A percentile compares a stretch with the other conserved stretches of the same genome.
Evolutionary conservation across 1,140 invertebrate genomes (phyloP).

Genomic region (Drosophila ficusphila): DNA sequence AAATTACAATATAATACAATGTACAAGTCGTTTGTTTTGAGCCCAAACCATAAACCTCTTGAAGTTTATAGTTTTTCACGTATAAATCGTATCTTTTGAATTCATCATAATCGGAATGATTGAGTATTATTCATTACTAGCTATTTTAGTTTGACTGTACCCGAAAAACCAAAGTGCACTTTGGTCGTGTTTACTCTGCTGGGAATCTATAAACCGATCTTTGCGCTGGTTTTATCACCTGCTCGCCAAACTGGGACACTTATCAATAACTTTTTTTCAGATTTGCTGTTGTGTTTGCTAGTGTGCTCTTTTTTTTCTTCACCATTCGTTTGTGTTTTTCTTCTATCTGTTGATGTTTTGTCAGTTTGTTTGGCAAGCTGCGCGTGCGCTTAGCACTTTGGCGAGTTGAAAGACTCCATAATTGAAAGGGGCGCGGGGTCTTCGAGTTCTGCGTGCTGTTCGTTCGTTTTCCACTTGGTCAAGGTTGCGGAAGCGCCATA

Average conservation of each 20-base stretch:
- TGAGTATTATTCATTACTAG: too few species aligned
- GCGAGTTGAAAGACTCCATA: background rate
- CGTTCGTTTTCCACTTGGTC: slow-evolving; percentile 26
- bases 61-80: too few species aligned
- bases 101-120: too few species aligned
- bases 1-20: background rate
- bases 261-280: slow-evolving; percentile 10
- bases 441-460: background rate
- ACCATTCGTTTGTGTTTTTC: background rate
- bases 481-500: slow-evolving; percentile 41
- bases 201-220: background rate
- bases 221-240: slow-evolving; percentile 34
- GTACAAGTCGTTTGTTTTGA: background rate
- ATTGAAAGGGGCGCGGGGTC: slow-evolving; percentile 7
- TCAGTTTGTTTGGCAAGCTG: slow-evolving; percentile 17
- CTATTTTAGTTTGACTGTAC: background rate
- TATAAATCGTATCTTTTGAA: too few species aligned
- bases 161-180: slow-evolving; percentile 1
- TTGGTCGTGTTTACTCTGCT: slow-evolving; percentile 8
- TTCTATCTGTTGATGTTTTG: background rate
- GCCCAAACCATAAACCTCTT: too few species aligned
- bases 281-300: background rate
- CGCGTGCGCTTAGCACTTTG: slow-evolving; percentile 47
- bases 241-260: slow-evolving; percentile 30
- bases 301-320: slow-evolving; percentile 5